Base-by-base conservation (phyloP, 92 coral and sea anemone genomes). In the Meandrina meandrites region DNA sequence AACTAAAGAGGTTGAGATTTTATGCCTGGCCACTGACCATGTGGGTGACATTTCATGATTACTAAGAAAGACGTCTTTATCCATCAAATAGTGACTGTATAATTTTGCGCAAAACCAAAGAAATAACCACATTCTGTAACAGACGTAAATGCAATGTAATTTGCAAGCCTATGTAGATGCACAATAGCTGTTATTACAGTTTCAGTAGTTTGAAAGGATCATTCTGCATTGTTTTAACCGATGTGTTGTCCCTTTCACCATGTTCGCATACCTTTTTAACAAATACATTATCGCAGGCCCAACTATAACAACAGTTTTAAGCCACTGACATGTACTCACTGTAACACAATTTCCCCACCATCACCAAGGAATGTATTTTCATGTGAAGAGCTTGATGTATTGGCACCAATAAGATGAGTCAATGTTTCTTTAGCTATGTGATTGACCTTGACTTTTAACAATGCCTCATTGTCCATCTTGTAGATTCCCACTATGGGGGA, bases 401-500 rank as follows among this genome's bases (percentile, higher is more conserved):
- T 94, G 24, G 94, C 91, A 45, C 96, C 94, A 84, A 93, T 94
- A 30, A 97, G 92, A 67, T 88, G 91, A 32, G 81, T 86, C 56
- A 97, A 91, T 18, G 99, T 97, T 78, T 97, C 99, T 81, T 89
- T 95, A 24, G 99, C 99, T 31, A 97, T 95, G 85, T 97, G 99
- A 78, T 96, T 97, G 54, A 95, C 93, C 34, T 95, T 93, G 34
- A 97, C 97, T 88, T 94, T 90, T 28, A 94, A 92, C 45, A 97
- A 84, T 12, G 98, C 95, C 37, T 95, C 98, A 42, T 92, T 94
- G 90, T 97, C 98, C 93, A 96, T 93, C 77, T 86, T 89, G 84
- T 97, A 97, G 69, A 97, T 95, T n/a, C 97, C 99, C 47, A 97
- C 99, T 27, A 97, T 95, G 7, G 98, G 99, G 36, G 99, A 95